Percentiles rank a stretch among this genome's conserved stretches.
phyloP scores from a whole-genome alignment of 1,140 invertebrate genomes.

The Drosophila fuyamai region DNA sequence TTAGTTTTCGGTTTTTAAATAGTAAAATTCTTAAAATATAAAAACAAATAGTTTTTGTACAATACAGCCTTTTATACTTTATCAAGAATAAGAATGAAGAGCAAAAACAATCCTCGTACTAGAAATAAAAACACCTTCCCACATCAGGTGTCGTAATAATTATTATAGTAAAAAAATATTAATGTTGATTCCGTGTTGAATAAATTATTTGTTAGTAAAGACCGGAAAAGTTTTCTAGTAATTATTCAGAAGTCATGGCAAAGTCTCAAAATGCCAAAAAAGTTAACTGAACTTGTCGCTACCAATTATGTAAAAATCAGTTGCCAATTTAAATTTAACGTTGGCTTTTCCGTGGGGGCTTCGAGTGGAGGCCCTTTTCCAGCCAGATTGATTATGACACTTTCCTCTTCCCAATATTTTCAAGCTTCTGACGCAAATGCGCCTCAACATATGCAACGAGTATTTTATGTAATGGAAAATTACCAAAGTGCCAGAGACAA shows the following conservation, averaged over 20 bases:
- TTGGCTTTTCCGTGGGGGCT: background rate
- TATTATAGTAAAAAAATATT: background rate
- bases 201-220: conserved; percentile 27
- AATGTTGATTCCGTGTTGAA: background rate
- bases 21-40: no score
- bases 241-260: conserved; percentile 16
- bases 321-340: conserved; percentile 37
- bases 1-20: background rate
- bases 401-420: background rate
- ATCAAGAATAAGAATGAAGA: no score
- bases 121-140: no score
- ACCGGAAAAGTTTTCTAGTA: conserved; percentile 12
- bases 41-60: no score
- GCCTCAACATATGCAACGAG: conserved; percentile 44
- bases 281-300: conserved; percentile 26
- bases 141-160: background rate
- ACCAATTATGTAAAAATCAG: conserved; percentile 52
- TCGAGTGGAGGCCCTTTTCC: background rate
- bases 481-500: conserved; percentile 28
- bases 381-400: conserved; percentile 43
- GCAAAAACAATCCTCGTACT: no score
- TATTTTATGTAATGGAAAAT: conserved; percentile 71
- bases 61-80: no score
- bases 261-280: conserved; percentile 16
- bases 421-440: conserved; percentile 59